Evolutionary conservation across 2,113 vertebrate species (phyloP), one percentile per base, ranked within the genome.

Genomic region (Ailuropoda melanoleuca): DNA sequence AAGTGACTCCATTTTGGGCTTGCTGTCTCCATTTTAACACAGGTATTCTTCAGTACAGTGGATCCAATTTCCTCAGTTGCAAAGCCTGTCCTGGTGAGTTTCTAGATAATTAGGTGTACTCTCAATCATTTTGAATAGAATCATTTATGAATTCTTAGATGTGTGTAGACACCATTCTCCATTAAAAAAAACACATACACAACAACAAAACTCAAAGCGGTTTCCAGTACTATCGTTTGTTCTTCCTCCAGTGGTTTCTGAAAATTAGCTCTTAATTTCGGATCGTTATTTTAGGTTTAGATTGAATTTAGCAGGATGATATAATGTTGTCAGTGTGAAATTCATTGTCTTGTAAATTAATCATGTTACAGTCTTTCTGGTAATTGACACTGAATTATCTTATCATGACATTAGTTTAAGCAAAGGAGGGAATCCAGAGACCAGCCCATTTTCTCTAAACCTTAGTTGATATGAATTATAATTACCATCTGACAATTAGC

Each of bases 331-430:
- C 64, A 68, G 17, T 82, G 23, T 85, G 15, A 92, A 70, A 43
- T 81, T 55, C 50, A 92, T 85, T 75, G 64, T 81, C 64, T 58
- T 95, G 34, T 84, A 50, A 92, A 89, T 85, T 84, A 80, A 34
- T 80, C n/a, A 21, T 86, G 15, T 48, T n/a, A 77, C 8, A 68
- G 39, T 91, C 24, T 72, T 95, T 48, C 82, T 84, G 19, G 93
- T 31, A 89, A 93, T 85, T 94, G 78, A 75, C n/a, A 70, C 24
- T 50, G 43, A 68, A 37, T 68, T 68, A 68, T 68, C 95, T 95
- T 89, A 85, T 48, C 14, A 31, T 89, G 50, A n/a, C 58, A 89
- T 89, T 92, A 64, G 92, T 92, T 92, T 97, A 93, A 94, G 58
- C n/a, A 89, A 94, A 92, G 15, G 14, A 89, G 26, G 68, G 77